Conservation (phyloP, 2,888 invertebrate genomes). For the Eudemis profundana region DNA sequence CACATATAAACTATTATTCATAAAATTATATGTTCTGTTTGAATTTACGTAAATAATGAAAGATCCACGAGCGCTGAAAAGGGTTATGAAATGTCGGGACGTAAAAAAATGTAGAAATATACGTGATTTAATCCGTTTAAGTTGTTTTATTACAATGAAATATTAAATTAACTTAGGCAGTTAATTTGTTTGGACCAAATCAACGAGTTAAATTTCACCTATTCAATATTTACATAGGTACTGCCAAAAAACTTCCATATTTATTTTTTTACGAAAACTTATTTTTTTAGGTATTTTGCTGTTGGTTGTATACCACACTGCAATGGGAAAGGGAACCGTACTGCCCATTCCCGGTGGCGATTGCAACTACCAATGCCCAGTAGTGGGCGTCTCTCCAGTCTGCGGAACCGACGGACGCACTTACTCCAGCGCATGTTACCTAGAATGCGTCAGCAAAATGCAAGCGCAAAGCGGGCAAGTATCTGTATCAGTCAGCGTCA, state of each 20-base stretch:
- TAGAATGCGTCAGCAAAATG: constrained; percentile 16
- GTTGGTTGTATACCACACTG: neutral
- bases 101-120: too few species aligned
- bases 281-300: neutral
- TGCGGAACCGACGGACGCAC: constrained; percentile 32
- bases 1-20: too few species aligned
- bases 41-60: too few species aligned
- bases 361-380: constrained; percentile 25
- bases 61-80: too few species aligned
- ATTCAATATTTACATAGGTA: too few species aligned
- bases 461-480: neutral
- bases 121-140: too few species aligned
- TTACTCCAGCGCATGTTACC: constrained; percentile 25
- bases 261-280: neutral
- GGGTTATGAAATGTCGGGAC: too few species aligned
- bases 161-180: too few species aligned
- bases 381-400: constrained; percentile 9
- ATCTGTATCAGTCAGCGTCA: constrained; percentile 4
- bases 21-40: too few species aligned
- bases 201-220: too few species aligned
- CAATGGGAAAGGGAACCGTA: neutral
- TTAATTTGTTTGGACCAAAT: too few species aligned
- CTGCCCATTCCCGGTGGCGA: constrained; percentile 5
- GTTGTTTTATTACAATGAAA: too few species aligned
- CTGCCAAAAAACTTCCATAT: neutral